Evolutionary conservation across 1,140 invertebrate species (phyloP).

Genomic region (Ridgeia piscesae): DNA sequence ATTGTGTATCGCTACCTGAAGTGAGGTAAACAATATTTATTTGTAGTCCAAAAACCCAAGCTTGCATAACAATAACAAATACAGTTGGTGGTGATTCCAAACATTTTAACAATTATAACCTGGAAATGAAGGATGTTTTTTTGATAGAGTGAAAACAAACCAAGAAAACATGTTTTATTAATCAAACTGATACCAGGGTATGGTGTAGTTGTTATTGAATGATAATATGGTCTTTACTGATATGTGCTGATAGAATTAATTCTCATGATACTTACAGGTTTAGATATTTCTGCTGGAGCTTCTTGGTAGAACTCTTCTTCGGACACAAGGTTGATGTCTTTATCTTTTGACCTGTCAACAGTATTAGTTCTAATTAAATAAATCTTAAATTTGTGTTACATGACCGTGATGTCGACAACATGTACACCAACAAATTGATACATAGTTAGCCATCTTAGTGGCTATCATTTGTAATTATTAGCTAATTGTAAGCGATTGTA

Average conservation of each 20-base stretch:
- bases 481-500: no score
- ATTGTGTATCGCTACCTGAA: no score
- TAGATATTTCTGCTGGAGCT: conserved; percentile 73
- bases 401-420: neutral
- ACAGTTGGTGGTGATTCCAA: no score
- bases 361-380: conserved; percentile 3
- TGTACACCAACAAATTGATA: neutral
- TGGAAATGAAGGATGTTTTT: no score
- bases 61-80: no score
- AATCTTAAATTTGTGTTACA: neutral
- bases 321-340: conserved; percentile 84
- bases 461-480: neutral
- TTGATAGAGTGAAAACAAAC: no score
- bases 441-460: neutral
- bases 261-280: conserved; percentile 64
- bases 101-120: no score
- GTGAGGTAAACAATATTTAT: no score
- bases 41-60: no score
- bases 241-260: neutral
- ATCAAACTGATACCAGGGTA: neutral
- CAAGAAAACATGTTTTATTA: no score
- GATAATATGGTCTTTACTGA: neutral
- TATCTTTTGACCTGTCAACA: conserved; percentile 81
- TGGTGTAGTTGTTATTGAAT: neutral
- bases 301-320: conserved; percentile 82